phyloP scores from a whole-genome alignment of 2,797 vertebrate genomes.

The Clarias pachynema region DNA sequence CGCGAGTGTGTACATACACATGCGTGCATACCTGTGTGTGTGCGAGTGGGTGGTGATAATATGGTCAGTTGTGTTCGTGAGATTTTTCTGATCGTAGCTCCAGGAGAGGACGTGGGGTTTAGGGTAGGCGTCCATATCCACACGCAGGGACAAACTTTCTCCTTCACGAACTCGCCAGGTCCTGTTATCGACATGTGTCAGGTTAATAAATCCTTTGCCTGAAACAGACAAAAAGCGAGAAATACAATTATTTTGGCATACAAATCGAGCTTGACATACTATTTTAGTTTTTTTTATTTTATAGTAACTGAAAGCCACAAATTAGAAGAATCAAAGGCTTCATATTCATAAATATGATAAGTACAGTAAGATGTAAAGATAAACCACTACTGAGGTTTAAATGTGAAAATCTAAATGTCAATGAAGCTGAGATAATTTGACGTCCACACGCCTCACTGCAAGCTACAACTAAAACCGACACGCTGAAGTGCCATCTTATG shows the following conservation, averaged over 20 bases:
- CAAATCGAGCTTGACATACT: not conserved
- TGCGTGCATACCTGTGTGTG: slow-evolving; percentile 81
- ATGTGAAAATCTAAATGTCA: not conserved
- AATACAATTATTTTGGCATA: not conserved
- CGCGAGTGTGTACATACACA: not conserved
- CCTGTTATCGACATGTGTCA: slow-evolving; percentile 76
- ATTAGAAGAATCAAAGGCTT: not conserved
- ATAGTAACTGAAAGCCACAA: not conserved
- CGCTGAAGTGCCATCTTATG: not conserved
- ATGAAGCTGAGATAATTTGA: not conserved
- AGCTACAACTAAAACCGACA: not conserved
- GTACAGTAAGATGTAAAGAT: too few species aligned
- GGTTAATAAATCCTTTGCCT: slow-evolving; percentile 90
- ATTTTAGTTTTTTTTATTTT: not conserved
- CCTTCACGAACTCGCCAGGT: slow-evolving; percentile 87
- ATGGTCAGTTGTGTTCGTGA: slow-evolving; percentile 88
- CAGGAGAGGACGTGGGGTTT: slow-evolving; percentile 79
- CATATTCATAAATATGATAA: not conserved
- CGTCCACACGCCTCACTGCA: not conserved
- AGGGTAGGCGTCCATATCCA: slow-evolving; percentile 89
- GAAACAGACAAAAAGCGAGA: slow-evolving; percentile 20
- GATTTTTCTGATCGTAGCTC: slow-evolving; percentile 83
- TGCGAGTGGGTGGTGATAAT: slow-evolving; percentile 80
- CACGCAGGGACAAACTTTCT: slow-evolving; percentile 84
- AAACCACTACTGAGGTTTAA: not conserved